Percentiles rank a stretch among this genome's conserved stretches.
Evolutionary conservation across 2,113 vertebrate genomes (phyloP).

Genomic region (Vulpes vulpes): DNA sequence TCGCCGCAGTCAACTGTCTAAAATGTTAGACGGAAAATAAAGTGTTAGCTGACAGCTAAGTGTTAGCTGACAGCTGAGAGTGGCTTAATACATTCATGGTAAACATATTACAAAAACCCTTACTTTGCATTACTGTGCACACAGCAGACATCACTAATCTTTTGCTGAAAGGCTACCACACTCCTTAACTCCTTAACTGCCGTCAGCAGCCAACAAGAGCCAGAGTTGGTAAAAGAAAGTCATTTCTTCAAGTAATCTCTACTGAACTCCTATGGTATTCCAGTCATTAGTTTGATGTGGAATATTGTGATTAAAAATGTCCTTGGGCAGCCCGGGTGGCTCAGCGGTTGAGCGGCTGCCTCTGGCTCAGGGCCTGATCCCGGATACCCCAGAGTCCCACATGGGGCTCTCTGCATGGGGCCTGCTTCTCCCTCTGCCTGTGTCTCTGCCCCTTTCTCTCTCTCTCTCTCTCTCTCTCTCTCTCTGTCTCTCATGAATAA

Average conservation of each 20-base stretch:
- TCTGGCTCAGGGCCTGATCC: too few species aligned
- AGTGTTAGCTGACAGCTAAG: neutral
- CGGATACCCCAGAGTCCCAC: too few species aligned
- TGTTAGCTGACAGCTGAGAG: neutral
- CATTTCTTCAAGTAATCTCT: neutral
- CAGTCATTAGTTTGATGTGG: neutral
- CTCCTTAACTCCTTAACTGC: neutral
- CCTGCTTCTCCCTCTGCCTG: too few species aligned
- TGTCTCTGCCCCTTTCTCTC: too few species aligned
- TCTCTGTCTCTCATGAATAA: too few species aligned
- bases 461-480: too few species aligned
- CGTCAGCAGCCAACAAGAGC: neutral
- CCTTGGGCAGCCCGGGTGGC: too few species aligned
- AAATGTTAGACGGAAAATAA: neutral
- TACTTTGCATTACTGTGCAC: neutral
- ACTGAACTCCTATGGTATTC: neutral
- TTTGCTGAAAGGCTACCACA: neutral
- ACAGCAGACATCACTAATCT: neutral
- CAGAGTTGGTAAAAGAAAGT: neutral
- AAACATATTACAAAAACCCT: neutral
- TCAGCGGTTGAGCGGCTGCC: too few species aligned
- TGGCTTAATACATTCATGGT: neutral
- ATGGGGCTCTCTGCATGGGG: too few species aligned
- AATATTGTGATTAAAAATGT: neutral
- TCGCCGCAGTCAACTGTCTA: neutral